Evolutionary conservation across 2,797 vertebrate genomes (phyloP).

Genomic region (Molossus molossus): DNA sequence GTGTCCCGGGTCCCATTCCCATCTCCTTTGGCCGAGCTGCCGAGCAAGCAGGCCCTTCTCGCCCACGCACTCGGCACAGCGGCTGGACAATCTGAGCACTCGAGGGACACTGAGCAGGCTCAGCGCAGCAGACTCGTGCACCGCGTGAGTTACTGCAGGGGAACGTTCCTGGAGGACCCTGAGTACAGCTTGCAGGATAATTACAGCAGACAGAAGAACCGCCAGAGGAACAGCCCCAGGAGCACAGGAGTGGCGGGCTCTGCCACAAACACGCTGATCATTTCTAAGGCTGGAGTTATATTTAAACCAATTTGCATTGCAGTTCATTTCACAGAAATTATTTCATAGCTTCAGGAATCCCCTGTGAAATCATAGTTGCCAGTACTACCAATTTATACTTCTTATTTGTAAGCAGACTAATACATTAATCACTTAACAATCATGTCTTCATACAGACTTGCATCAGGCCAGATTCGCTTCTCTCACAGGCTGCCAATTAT

Average conservation of each 20-base stretch:
- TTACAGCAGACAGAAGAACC: background rate
- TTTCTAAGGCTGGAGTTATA: conserved; percentile 30
- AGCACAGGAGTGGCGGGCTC: background rate
- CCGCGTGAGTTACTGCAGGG: background rate
- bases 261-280: conserved; percentile 33
- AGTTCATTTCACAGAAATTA: conserved; percentile 70
- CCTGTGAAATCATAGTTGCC: conserved; percentile 32
- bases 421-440: conserved; percentile 8
- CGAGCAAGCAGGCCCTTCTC: background rate
- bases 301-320: conserved; percentile 59
- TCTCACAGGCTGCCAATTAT: conserved; percentile 6
- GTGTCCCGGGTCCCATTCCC: background rate
- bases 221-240: background rate
- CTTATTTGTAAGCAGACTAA: conserved; percentile 53
- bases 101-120: background rate
- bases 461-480: background rate
- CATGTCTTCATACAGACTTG: background rate
- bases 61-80: background rate
- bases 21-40: background rate
- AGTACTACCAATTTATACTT: conserved; percentile 12
- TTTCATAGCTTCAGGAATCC: conserved; percentile 52
- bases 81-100: background rate
- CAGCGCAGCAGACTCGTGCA: background rate
- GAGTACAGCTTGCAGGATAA: background rate
- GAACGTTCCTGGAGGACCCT: background rate